These are phyloP conservation scores for Diplogasteroides magnus DNA, from an alignment of 1,140 invertebrate genomes.

Conservation along the genomic window DNA sequence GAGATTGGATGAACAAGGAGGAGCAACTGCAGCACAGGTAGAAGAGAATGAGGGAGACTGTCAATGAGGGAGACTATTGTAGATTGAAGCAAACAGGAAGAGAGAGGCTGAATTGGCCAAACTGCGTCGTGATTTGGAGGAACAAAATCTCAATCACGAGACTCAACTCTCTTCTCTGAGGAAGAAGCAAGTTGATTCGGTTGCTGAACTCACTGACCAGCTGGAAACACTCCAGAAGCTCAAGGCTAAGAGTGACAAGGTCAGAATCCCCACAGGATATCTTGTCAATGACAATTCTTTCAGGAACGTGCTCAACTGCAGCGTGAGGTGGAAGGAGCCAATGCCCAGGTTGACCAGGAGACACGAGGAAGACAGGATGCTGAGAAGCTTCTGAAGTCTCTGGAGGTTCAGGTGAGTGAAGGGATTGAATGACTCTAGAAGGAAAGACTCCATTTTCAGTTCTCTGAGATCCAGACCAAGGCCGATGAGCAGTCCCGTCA, in stretches of 20 bases:
- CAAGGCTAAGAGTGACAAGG: slow-evolving; percentile 83
- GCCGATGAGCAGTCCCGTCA: slow-evolving; percentile 91
- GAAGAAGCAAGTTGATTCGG: slow-evolving; percentile 99
- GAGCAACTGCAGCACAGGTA: slow-evolving; percentile 87
- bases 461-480: slow-evolving; percentile 86
- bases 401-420: slow-evolving; percentile 33
- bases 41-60: no score
- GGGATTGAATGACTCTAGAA: background rate
- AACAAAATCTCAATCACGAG: slow-evolving; percentile 96
- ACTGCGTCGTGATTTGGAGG: slow-evolving; percentile 92
- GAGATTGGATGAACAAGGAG: slow-evolving; percentile 69
- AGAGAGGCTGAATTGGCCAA: slow-evolving; percentile 96
- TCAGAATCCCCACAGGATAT: slow-evolving; percentile 23
- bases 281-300: no score
- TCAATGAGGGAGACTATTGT: background rate
- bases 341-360: no score
- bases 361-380: slow-evolving; percentile 44
- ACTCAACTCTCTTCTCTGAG: slow-evolving; percentile 84
- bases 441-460: slow-evolving; percentile 30
- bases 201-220: slow-evolving; percentile 96
- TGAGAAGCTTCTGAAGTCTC: slow-evolving; percentile 48
- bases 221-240: slow-evolving; percentile 98
- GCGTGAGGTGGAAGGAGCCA: slow-evolving; percentile 51
- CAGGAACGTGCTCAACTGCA: slow-evolving; percentile 51
- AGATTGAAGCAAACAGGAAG: slow-evolving; percentile 97